Conservation (phyloP, 2,113 vertebrate genomes). For the Thalassarche chlororhynchos region DNA sequence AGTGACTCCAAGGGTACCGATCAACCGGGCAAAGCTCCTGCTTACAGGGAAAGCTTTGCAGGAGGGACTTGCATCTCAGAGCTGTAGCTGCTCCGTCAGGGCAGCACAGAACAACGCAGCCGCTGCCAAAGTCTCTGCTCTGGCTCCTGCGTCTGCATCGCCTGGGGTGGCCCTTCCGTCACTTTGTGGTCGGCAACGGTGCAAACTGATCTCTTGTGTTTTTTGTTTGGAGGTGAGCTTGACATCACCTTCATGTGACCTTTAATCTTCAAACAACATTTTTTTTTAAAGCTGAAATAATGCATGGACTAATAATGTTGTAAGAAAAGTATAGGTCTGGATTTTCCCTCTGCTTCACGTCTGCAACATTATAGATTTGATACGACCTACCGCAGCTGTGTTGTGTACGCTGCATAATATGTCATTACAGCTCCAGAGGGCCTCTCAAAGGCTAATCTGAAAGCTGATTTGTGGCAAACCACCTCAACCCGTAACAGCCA, state of each 20-base stretch:
- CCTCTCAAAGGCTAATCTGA: not conserved
- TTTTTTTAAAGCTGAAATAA: not conserved
- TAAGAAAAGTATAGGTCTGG: not conserved
- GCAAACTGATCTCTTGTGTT: not conserved
- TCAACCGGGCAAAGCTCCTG: not conserved
- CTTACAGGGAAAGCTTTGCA: not conserved
- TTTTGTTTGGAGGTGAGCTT: not conserved
- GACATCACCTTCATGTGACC: not conserved
- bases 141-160: fast-evolving
- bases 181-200: fast-evolving
- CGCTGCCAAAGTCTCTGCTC: not conserved
- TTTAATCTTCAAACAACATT: not conserved
- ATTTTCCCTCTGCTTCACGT: not conserved
- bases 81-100: not conserved
- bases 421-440: not conserved
- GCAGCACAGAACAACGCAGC: not conserved
- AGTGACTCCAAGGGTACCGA: not conserved
- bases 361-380: not conserved
- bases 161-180: not conserved
- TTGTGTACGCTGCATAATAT: fast-evolving
- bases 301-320: not conserved
- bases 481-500: not conserved
- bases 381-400: fast-evolving
- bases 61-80: not conserved
- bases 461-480: not conserved